Conservation (phyloP, 2,888 invertebrate species). For the Autographa pulchrina region DNA sequence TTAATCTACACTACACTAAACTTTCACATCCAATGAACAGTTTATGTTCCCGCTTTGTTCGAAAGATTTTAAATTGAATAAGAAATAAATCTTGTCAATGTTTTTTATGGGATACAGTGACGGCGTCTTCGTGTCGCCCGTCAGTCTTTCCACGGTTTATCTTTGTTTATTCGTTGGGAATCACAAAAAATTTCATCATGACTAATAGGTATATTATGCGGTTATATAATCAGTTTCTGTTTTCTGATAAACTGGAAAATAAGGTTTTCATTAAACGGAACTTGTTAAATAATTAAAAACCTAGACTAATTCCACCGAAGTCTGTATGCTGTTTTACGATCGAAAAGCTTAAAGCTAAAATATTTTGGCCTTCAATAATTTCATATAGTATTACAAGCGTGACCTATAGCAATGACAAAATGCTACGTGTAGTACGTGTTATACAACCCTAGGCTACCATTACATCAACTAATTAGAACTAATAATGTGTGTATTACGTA, state of each 20-base stretch:
- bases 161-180: constrained; percentile 37
- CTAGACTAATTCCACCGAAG: no score
- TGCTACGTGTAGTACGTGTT: background rate
- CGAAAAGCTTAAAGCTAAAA: background rate
- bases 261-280: background rate
- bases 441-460: background rate
- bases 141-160: constrained; percentile 48
- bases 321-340: no score
- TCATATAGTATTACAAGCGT: background rate
- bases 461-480: constrained; percentile 11
- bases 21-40: constrained; percentile 35
- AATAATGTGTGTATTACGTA: background rate
- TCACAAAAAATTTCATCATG: constrained; percentile 45
- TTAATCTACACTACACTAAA: constrained; percentile 29
- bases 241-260: constrained; percentile 30
- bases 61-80: constrained; percentile 57
- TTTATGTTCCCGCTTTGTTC: constrained; percentile 47
- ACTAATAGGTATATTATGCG: constrained; percentile 50
- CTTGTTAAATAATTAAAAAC: background rate
- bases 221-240: constrained; percentile 32
- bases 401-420: background rate
- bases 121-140: constrained; percentile 47
- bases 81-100: constrained; percentile 58
- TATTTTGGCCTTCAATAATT: background rate
- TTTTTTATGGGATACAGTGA: constrained; percentile 53